Evolutionary conservation across 2,888 invertebrate species (phyloP).

Genomic region (Euproctis similis): DNA sequence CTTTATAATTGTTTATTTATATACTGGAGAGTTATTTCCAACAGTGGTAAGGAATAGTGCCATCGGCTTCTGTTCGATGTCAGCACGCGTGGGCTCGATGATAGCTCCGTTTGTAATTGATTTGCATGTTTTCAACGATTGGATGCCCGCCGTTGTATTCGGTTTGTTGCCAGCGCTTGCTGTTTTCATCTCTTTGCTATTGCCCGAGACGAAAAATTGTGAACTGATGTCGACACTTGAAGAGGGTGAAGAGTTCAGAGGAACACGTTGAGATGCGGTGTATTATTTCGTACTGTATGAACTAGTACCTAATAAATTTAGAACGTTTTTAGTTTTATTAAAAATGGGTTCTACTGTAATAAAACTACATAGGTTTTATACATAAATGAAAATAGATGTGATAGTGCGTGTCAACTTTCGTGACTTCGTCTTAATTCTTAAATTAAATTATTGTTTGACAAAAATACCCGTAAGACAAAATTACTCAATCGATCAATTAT

Average conservation of each 20-base stretch:
- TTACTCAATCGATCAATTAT: no score
- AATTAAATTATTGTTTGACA: no score
- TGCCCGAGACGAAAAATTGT: constrained; percentile 87
- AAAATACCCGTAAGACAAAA: no score
- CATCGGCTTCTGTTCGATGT: constrained; percentile 90
- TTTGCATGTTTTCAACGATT: constrained; percentile 58
- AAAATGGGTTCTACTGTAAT: no score
- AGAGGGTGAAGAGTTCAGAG: constrained; percentile 81
- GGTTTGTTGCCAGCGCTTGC: constrained; percentile 79
- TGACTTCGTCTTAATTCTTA: no score
- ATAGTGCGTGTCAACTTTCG: no score
- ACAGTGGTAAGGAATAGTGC: constrained; percentile 92
- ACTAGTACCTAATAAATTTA: no score
- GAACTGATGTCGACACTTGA: constrained; percentile 86
- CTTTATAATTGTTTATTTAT: constrained; percentile 90
- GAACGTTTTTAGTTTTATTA: no score
- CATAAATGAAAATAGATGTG: no score
- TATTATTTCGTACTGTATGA: no score
- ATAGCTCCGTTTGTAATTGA: constrained; percentile 87
- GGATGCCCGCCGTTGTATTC: constrained; percentile 83
- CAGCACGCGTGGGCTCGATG: constrained; percentile 90
- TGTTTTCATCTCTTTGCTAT: constrained; percentile 66
- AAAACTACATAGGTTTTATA: no score
- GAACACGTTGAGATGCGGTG: no score
- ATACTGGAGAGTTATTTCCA: constrained; percentile 90